These are phyloP conservation scores for Lutra lutra DNA, from an alignment of 2,797 vertebrate genomes.

Conservation along the genomic window DNA sequence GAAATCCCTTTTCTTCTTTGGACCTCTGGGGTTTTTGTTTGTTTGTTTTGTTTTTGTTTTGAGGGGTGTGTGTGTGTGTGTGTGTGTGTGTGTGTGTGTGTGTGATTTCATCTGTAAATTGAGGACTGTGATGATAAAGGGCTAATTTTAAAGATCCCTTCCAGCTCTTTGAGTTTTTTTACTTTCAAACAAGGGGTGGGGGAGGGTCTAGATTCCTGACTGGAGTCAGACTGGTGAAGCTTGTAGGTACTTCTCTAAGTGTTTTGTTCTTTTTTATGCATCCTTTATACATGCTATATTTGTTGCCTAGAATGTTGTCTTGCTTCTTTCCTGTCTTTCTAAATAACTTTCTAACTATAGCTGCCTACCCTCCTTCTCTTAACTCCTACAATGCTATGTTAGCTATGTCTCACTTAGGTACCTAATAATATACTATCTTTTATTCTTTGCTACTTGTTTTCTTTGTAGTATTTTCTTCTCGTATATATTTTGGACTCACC, in stretches of 20 bases:
- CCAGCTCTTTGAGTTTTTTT: constrained; percentile 11
- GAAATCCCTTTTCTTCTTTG: neutral
- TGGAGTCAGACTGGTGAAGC: neutral
- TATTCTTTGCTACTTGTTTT: neutral
- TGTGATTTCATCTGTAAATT: neutral
- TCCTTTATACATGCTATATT: neutral
- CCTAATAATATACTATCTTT: neutral
- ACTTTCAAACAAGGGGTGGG: neutral
- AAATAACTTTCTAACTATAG: neutral
- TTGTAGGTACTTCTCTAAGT: neutral
- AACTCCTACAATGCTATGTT: neutral
- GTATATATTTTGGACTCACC: neutral
- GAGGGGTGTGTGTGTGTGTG: neutral
- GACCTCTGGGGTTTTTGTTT: neutral
- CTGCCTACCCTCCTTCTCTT: neutral
- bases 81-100: neutral
- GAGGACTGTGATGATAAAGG: neutral
- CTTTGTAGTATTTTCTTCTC: neutral
- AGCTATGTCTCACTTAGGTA: neutral
- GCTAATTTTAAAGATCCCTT: neutral
- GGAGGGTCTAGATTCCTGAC: neutral
- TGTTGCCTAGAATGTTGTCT: neutral
- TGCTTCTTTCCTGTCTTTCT: neutral
- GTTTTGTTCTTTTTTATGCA: neutral
- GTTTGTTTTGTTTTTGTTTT: neutral